Evolutionary conservation across 2,888 invertebrate species (phyloP).

Genomic region (Cosmia trapezina): DNA sequence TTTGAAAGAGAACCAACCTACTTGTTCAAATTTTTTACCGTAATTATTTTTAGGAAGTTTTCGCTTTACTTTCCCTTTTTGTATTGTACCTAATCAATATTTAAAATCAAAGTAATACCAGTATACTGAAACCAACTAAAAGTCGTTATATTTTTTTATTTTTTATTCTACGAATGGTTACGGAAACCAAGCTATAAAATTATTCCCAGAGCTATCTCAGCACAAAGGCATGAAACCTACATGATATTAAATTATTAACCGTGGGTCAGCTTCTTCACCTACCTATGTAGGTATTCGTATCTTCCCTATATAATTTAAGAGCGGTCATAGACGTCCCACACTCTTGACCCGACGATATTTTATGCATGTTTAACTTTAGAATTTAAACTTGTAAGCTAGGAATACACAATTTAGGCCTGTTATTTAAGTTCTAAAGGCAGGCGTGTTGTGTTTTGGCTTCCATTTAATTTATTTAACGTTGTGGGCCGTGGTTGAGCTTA

Average conservation of each 20-base stretch:
- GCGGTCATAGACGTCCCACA: conserved; percentile 26
- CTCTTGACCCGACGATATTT: conserved; percentile 29
- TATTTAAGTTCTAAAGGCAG: conserved; percentile 7
- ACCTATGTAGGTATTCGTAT: conserved; percentile 5
- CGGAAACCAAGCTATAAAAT: conserved; percentile 7
- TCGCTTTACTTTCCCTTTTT: not conserved
- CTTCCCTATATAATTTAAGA: conserved; percentile 51
- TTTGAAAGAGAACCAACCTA: not conserved
- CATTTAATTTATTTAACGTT: conserved; percentile 14
- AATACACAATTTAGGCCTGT: conserved; percentile 17
- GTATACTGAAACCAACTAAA: not conserved
- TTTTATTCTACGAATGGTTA: conserved; percentile 16
- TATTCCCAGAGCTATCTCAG: conserved; percentile 11
- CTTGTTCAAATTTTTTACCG: not conserved
- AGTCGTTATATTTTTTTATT: not conserved
- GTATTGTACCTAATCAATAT: not conserved
- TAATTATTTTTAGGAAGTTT: not conserved
- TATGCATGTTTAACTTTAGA: conserved; percentile 45
- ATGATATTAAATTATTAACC: conserved; percentile 52
- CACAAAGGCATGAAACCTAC: conserved; percentile 5
- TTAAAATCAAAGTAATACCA: not conserved
- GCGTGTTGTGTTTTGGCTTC: not conserved
- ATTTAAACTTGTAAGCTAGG: conserved; percentile 25
- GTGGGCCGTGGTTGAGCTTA: not conserved
- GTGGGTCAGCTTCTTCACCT: conserved; percentile 30